Evolutionary conservation across 2,888 invertebrate species (phyloP), one percentile per base, ranked within the genome.

Genomic region (Branchellion lobata): DNA sequence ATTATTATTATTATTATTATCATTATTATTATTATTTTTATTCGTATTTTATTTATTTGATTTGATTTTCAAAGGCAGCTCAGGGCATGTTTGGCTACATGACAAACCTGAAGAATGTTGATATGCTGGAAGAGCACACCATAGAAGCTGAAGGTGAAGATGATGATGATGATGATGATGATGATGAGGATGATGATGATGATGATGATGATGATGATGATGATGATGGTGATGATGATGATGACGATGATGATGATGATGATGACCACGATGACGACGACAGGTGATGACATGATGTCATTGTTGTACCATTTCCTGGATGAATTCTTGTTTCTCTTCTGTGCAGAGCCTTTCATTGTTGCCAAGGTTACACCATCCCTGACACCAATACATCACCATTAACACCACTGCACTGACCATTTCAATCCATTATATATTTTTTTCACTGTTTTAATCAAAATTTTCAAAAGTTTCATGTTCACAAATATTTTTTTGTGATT

Each of bases 71-170:
- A 18, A 84, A 89, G 85, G 84, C 93, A 85, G 96, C 94, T 8
- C 91, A 94, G 87, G 93, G 95, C 0, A 97, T 99, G 97, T 99
- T 94, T 89, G 95, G 92, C 0, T 99, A 98, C 87, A 98, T 98
- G 94, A 98, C 97, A 76, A 86, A 87, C 79, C 84, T 84, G n/a
- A 84, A 85, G 71, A 84, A 82, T 27, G 86, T 99, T 0, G 92
- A 95, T 72, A 92, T 94, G 86, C 90, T 90, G 83, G 91, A 92
- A 84, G 91, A 92, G 57, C 83, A 85, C 73, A 84, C 93, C 84
- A 92, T 99, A 82, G 93, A 93, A 88, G 96, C 94, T 0, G 91
- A 92, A 81, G 96, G 89, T 77, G 53, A 27, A n/a, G 24, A 57
- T 57, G n/a, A n/a, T 24, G 21, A n/a, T 57, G n/a, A n/a, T 18